Evolutionary conservation across 92 coral and sea anemone species (phyloP), one percentile per base, ranked within the genome.

Genomic region (Palythoa caribaeorum): DNA sequence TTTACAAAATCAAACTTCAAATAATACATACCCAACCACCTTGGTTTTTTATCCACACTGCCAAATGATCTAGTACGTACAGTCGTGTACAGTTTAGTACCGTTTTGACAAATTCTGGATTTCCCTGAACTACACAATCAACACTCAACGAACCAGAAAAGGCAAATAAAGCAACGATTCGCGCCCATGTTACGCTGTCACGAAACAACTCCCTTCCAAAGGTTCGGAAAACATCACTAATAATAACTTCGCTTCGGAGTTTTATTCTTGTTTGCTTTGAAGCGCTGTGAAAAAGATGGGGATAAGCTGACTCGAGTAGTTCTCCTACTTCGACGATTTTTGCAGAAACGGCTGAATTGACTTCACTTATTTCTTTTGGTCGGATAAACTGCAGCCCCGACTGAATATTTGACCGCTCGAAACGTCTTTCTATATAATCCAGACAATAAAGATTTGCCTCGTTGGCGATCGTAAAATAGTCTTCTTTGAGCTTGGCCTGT

Each of bases 21-120:
- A 48, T n/a, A 2, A 9, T 17, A 9, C 99, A 84, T 89, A 96
- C 99, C 99, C 99, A 96, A n/a, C 99, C 99, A 5, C 95, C 96
- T 75, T 93, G 95, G 40, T 94, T 90, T 63, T 88, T 87, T 9
- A 96, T 96, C 99, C 99, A 96, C 17, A 92, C 98, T 6, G 95
- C 96, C 77, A 96, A 83, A 83, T 96, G 96, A 77, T 94, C 98
- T 70, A 92, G 88, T 39, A 94, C 94, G 71, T 95, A 96, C 13
- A 85, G 71, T 37, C 96, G 89, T 14, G 96, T 94, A 51, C 94
- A 94, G 91, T 87, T 94, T 17, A 96, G 71, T 38, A 95, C 91
- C 51, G 92, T 87, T 83, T 95, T 94, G 40, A 96, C 98, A 48
- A 92, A 91, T 68, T 95, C 99, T 78, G 95, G 94, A 71, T 96